Evolutionary conservation across 2,113 vertebrate genomes (phyloP), one percentile per base, ranked within the genome.

Genomic region (Grammomys dolichurus): DNA sequence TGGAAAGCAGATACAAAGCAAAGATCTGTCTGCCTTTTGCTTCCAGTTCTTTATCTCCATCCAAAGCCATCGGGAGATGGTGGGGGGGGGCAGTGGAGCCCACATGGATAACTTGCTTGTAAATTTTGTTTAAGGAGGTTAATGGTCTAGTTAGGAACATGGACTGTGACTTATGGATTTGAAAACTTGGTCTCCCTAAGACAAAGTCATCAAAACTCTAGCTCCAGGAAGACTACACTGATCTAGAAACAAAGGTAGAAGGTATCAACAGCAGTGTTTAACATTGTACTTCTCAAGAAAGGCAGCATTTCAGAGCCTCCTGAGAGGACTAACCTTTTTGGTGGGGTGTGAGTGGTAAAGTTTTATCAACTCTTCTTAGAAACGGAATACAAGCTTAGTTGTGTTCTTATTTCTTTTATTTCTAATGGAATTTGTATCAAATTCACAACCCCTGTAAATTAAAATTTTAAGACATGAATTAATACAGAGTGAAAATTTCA

Each of bases 361-460:
- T 70, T 85, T 75, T 48, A 40, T 93, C 46, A 54, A 1, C 28
- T 80, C 13, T 87, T 87, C 48, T 87, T 90, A 46, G 67, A 5
- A 82, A 75, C 5, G 26, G 36, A 46, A 33, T 67, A 33, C 78
- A 46, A 60, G 17, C 40, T 90, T 84, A 48, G 28, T 43, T 54
- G 28, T 70, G 48, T 65, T 87, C 24, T 80, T 70, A n/a, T 94
- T 90, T 65, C 36, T 67, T 95, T 76, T 13, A 75, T 58, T 81
- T 91, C 40, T 13, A 31, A 7, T 70, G 48, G 2, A 7, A 54
- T 86, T 93, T 90, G 91, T 89, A 67, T 94, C 65, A 91, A 19
- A 75, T 95, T 90, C 80, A n/a, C n/a, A 60, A 54, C n/a, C 17
- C 63, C 92, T 92, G 3, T 75, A 82, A 90, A 77, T 70, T 89